Conservation (phyloP, 2,888 invertebrate species). For the Desoria tigrina region DNA sequence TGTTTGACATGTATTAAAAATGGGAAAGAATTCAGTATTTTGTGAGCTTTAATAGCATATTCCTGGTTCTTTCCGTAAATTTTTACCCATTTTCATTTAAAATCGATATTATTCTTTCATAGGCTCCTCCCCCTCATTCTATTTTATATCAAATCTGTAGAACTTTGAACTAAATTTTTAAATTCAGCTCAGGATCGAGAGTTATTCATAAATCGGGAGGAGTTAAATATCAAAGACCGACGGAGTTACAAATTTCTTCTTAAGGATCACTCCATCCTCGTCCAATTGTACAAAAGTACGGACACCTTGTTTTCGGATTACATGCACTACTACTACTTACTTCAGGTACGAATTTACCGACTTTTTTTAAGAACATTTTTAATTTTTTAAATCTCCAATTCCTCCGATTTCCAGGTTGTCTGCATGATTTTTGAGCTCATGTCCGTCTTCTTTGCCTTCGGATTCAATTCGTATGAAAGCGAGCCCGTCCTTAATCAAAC, state of each 20-base stretch:
- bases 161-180: no score
- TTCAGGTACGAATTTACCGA: conserved; percentile 18
- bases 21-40: not conserved
- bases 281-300: conserved; percentile 37
- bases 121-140: not conserved
- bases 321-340: conserved; percentile 24
- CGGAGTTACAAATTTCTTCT: conserved; percentile 10
- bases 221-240: not conserved
- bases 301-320: conserved; percentile 24
- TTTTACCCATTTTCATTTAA: no score
- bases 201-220: not conserved
- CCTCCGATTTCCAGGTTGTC: not conserved
- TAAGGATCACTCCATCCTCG: conserved; percentile 32
- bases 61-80: no score
- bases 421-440: not conserved
- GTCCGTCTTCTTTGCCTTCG: no score
- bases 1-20: no score
- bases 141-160: not conserved
- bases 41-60: no score
- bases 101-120: no score
- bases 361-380: not conserved
- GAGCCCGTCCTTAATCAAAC: no score
- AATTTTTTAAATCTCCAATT: not conserved
- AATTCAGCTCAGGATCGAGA: no score
- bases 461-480: no score